These are phyloP conservation scores for Nephrotoma appendiculata DNA, from an alignment of 2,888 invertebrate genomes.

Conservation along the genomic window DNA sequence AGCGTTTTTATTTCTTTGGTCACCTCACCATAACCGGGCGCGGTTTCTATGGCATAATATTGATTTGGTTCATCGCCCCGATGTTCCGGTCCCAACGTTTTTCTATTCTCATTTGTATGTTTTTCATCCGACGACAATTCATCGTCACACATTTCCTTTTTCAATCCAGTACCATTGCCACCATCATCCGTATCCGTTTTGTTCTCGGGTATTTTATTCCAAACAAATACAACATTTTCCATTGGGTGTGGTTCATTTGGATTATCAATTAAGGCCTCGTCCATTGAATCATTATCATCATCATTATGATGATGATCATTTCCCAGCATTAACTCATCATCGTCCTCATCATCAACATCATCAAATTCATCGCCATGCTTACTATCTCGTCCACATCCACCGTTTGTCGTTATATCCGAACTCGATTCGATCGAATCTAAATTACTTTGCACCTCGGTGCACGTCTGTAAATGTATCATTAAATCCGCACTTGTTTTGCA, in stretches of 20 bases:
- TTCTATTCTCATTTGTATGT: background rate
- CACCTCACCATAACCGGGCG: constrained; percentile 36
- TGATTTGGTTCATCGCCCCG: constrained; percentile 13
- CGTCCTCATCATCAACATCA: constrained; percentile 28
- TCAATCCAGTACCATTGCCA: constrained; percentile 18
- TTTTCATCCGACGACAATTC: constrained; percentile 4
- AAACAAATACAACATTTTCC: constrained; percentile 70
- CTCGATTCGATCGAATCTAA: constrained; percentile 29
- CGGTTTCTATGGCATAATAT: constrained; percentile 35
- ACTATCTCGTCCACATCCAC: constrained; percentile 14
- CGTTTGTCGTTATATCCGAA: constrained; percentile 12
- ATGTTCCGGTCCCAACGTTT: constrained; percentile 3
- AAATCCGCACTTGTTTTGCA: constrained; percentile 75
- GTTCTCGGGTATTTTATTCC: constrained; percentile 50
- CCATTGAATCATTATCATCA: constrained; percentile 15
- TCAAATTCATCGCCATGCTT: constrained; percentile 23
- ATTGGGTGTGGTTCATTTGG: constrained; percentile 49
- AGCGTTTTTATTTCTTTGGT: constrained; percentile 45
- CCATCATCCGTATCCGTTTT: constrained; percentile 29
- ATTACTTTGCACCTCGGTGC: constrained; percentile 39
- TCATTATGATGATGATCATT: constrained; percentile 11
- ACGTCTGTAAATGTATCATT: constrained; percentile 57
- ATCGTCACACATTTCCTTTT: constrained; percentile 20
- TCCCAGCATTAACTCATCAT: constrained; percentile 13
- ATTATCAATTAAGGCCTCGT: constrained; percentile 21